Evolutionary conservation across 2,113 vertebrate genomes (phyloP), one percentile per base, ranked within the genome.

Genomic region (Sceloporus tristichus): DNA sequence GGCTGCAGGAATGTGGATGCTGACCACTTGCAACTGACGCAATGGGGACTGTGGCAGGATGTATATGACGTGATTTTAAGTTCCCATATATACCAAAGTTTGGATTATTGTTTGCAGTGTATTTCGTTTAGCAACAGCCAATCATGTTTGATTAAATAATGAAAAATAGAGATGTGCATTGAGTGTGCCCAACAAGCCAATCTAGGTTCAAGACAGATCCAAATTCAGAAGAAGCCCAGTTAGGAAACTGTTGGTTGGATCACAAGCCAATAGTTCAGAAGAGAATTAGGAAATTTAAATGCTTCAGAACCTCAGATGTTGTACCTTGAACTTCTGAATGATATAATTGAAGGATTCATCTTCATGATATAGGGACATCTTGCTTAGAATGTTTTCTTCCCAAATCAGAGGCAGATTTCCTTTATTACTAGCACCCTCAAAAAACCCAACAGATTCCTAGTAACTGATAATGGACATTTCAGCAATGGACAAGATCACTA

Each of bases 311-410:
- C 25, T 66, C 40, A 83, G 25, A 66, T 83, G 23, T 70, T 70
- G 40, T 70, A 70, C 27, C 65, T 53, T 42, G 14, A 70, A 83
- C 81, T 79, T 68, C 85, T 79, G 62, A 62, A 38, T 68, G 48
- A 70, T 16, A 73, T 79, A 75, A 86, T 19, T 19, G 75, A 86
- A 86, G 59, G 42, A 54, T 34, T 77, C 48, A 48, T 86, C 65
- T 10, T 38, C 27, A 34, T 21, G 25, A 10, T 34, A 34, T 34
- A 71, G n/a, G 18, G 2, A 5, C 68, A 73, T 74, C 81, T 70
- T 70, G 70, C 82, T 73, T 73, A 74, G 42, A 62, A 62, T 62
- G 34, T 48, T 62, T 62, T 62, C 59, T 3, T 62, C 13, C 1
- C 6, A 62, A 84, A 73, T 53, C 66, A 71, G 18, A 74, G 53